phyloP scores from a whole-genome alignment of 2,888 invertebrate species.

The Thymelicus acteon region DNA sequence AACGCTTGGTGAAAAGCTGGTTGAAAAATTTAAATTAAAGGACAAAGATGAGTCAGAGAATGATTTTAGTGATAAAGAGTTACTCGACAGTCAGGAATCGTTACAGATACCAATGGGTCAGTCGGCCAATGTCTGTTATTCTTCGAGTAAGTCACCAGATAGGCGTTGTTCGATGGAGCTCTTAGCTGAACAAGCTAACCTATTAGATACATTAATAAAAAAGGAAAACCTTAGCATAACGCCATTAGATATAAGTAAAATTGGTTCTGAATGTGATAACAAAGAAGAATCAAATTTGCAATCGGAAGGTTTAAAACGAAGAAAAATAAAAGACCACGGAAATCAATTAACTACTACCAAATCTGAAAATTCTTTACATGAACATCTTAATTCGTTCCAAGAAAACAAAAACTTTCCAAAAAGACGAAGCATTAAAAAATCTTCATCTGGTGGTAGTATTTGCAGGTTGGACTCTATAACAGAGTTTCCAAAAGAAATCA shows the following conservation, averaged over 20 bases:
- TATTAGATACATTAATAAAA: slow-evolving; percentile 81
- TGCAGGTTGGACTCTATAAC: slow-evolving; percentile 76
- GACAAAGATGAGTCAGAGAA: slow-evolving; percentile 73
- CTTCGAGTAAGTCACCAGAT: slow-evolving; percentile 61
- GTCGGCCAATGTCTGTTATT: neutral
- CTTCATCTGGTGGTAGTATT: slow-evolving; percentile 73
- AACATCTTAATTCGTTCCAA: slow-evolving; percentile 58
- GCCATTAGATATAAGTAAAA: slow-evolving; percentile 75
- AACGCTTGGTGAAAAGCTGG: slow-evolving; percentile 89
- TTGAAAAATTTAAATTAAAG: slow-evolving; percentile 90
- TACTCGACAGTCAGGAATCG: neutral
- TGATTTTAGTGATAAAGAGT: slow-evolving; percentile 43
- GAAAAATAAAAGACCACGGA: slow-evolving; percentile 43
- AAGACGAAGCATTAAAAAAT: slow-evolving; percentile 73
- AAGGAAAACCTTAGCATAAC: slow-evolving; percentile 80
- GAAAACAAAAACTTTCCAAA: slow-evolving; percentile 54
- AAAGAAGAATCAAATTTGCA: slow-evolving; percentile 45
- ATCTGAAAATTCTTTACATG: slow-evolving; percentile 77
- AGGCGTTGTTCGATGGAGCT: slow-evolving; percentile 84
- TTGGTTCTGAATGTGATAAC: slow-evolving; percentile 57
- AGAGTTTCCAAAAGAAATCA: slow-evolving; percentile 68
- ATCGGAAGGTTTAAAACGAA: slow-evolving; percentile 51
- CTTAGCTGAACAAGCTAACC: slow-evolving; percentile 82
- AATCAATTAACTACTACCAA: slow-evolving; percentile 72
- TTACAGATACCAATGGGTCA: slow-evolving; percentile 38